Evolutionary conservation across 2,797 vertebrate species (phyloP).

Genomic region (Esox masquinongy): DNA sequence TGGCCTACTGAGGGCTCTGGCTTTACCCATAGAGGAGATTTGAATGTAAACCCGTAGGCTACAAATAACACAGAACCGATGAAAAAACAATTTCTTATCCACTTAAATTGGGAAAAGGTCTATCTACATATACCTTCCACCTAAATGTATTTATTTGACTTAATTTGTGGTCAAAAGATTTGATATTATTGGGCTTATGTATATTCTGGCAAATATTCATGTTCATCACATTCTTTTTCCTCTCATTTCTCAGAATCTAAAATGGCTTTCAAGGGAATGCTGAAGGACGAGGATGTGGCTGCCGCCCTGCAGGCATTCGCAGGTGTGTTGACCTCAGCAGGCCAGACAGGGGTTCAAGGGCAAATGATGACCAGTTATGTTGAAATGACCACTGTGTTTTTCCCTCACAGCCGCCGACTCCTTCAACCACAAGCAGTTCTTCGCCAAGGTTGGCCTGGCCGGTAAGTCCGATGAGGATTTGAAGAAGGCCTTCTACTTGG

Average conservation of each 20-base stretch:
- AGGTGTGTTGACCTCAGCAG: constrained; percentile 56
- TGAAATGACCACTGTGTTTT: not conserved
- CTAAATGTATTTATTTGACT: not conserved
- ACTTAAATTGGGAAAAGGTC: not conserved
- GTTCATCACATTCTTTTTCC: constrained; percentile 10
- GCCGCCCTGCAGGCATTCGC: constrained; percentile 66
- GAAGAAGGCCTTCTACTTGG: constrained; percentile 64
- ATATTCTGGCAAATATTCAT: not conserved
- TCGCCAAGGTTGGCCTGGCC: constrained; percentile 66
- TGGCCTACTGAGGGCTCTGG: not conserved
- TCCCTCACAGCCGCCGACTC: constrained; percentile 59
- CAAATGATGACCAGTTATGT: not conserved
- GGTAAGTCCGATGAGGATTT: constrained; percentile 64
- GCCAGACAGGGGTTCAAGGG: not conserved
- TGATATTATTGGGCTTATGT: not conserved
- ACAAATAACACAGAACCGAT: not conserved
- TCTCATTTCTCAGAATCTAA: constrained; percentile 29
- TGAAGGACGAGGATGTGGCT: constrained; percentile 69
- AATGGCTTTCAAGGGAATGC: constrained; percentile 71
- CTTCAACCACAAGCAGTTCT: constrained; percentile 73
- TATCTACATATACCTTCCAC: not conserved
- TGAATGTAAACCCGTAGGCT: not conserved
- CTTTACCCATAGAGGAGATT: not conserved
- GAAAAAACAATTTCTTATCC: not conserved
- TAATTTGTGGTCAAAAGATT: not conserved